Conservation (phyloP, 1,140 invertebrate genomes). For the Sinella curviseta region DNA sequence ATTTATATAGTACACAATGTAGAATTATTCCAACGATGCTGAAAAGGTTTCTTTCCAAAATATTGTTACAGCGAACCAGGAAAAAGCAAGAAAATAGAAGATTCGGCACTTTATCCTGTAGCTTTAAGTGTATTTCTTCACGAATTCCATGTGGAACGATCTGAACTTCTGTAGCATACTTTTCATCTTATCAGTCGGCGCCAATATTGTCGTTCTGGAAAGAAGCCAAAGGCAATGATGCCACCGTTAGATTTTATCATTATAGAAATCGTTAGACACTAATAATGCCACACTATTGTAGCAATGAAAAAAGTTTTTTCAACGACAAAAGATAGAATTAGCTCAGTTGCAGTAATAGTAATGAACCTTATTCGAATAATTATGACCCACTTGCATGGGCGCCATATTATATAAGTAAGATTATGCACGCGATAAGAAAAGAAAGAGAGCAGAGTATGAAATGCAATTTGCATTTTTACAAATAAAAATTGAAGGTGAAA, state of each 20-base stretch:
- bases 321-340: background rate
- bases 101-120: too few species aligned
- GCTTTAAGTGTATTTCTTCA: slow-evolving; percentile 69
- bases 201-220: slow-evolving; percentile 77
- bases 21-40: too few species aligned
- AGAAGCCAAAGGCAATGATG: background rate
- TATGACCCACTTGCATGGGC: background rate
- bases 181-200: slow-evolving; percentile 80
- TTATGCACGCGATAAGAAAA: background rate
- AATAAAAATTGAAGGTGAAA: background rate
- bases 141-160: slow-evolving; percentile 82
- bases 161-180: slow-evolving; percentile 82
- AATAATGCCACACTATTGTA: too few species aligned
- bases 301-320: too few species aligned
- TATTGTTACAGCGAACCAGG: too few species aligned
- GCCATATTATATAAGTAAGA: background rate
- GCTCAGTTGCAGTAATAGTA: slow-evolving; percentile 40
- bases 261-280: too few species aligned
- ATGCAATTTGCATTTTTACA: background rate
- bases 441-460: background rate
- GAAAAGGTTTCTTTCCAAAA: too few species aligned
- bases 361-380: background rate
- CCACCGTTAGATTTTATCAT: too few species aligned
- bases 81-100: too few species aligned
- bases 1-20: too few species aligned